These are phyloP conservation scores for Silurus glanis DNA, from an alignment of 2,113 vertebrate species.

Conservation along the genomic window DNA sequence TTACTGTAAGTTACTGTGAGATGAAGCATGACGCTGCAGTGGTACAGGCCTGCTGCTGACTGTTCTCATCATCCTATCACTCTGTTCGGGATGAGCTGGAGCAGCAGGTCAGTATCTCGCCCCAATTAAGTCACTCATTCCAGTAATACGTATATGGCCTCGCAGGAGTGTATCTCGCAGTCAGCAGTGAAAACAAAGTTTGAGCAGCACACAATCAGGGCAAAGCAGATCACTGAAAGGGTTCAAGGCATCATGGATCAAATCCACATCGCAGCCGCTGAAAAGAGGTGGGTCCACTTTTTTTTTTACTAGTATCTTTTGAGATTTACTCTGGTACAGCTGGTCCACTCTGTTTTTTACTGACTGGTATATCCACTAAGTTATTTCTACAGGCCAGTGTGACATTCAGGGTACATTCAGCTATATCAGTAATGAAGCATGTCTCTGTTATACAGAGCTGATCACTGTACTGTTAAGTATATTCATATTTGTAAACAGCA, in stretches of 20 bases:
- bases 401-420: not conserved
- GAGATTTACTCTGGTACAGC: conserved; percentile 29
- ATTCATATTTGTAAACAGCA: not conserved
- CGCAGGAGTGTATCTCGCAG: conserved; percentile 99
- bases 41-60: conserved; percentile 72
- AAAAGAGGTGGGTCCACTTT: conserved; percentile 86
- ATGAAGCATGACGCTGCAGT: conserved; percentile 53
- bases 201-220: conserved; percentile 99
- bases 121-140: conserved; percentile 60
- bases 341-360: too few relatives aligned
- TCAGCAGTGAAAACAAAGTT: conserved; percentile 99
- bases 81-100: conserved; percentile 47
- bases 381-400: not conserved
- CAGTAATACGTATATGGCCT: conserved; percentile 78
- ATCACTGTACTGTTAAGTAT: not conserved
- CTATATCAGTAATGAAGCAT: not conserved
- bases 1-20: conserved; percentile 75
- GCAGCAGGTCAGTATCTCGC: conserved; percentile 74
- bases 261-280: conserved; percentile 91
- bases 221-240: conserved; percentile 97
- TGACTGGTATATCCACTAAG: not conserved
- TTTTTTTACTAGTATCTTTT: not conserved
- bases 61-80: conserved; percentile 55
- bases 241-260: conserved; percentile 95
- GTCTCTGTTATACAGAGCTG: not conserved